phyloP scores from a whole-genome alignment of 2,888 invertebrate genomes.

The Myathropa florea region DNA sequence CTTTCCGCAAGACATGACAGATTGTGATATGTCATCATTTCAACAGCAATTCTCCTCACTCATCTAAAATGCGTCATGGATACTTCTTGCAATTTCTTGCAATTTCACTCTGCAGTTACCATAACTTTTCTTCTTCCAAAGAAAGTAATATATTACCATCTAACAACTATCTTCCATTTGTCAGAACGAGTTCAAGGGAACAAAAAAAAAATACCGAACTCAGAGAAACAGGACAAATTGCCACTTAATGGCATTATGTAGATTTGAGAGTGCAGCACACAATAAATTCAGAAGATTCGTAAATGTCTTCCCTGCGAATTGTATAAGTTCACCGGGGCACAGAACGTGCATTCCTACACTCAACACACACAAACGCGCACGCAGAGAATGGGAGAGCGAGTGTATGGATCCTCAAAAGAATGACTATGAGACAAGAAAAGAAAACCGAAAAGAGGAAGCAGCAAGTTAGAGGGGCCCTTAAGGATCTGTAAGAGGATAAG shows the following conservation, averaged over 20 bases:
- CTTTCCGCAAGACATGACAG: background rate
- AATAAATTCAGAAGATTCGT: constrained; percentile 57
- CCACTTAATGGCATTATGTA: constrained; percentile 69
- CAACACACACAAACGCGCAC: background rate
- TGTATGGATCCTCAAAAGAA: constrained; percentile 30
- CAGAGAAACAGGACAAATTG: constrained; percentile 55
- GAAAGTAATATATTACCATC: background rate
- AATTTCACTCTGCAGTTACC: background rate
- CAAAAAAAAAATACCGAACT: background rate
- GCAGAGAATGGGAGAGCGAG: background rate
- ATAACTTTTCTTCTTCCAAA: background rate
- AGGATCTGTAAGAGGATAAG: constrained; percentile 55
- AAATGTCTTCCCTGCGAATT: constrained; percentile 48
- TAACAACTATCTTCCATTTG: constrained; percentile 48
- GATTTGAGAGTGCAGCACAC: constrained; percentile 60
- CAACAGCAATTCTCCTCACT: background rate
- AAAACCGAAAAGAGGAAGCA: constrained; percentile 2
- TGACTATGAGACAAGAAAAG: constrained; percentile 8
- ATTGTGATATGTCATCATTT: background rate
- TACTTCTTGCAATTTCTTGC: background rate
- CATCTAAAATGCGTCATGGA: background rate
- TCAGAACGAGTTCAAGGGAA: constrained; percentile 43
- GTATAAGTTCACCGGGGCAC: constrained; percentile 39
- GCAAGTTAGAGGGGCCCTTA: constrained; percentile 8
- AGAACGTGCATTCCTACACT: background rate